Percentiles rank a stretch among this genome's conserved stretches.
Evolutionary conservation across 2,797 vertebrate genomes (phyloP).

Genomic region (Sitta carolinensis): DNA sequence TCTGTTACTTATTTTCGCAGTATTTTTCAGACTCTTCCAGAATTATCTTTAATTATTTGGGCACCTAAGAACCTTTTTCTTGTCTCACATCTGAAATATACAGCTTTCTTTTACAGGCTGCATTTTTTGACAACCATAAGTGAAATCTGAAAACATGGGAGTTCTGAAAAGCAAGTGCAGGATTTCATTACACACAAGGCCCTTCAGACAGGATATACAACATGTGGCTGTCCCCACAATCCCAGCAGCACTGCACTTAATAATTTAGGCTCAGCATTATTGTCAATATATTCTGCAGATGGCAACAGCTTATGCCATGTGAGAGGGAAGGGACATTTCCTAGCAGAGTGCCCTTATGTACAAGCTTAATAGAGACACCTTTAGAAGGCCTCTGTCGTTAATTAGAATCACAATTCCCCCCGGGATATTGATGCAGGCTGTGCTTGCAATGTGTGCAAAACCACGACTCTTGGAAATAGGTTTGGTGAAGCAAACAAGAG

Average conservation of each 20-base stretch:
- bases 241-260: not conserved
- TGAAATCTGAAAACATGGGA: not conserved
- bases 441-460: constrained; percentile 39
- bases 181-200: not conserved
- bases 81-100: not conserved
- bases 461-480: not conserved
- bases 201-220: not conserved
- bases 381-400: constrained; percentile 12
- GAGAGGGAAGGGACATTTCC: constrained; percentile 26
- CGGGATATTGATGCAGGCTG: constrained; percentile 30
- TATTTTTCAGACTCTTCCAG: not conserved
- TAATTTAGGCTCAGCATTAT: not conserved
- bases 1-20: not conserved
- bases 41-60: not conserved
- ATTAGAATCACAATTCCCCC: constrained; percentile 32
- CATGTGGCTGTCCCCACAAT: not conserved
- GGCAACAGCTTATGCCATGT: not conserved
- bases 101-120: not conserved
- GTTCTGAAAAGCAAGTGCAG: not conserved
- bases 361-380: constrained; percentile 51
- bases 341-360: not conserved
- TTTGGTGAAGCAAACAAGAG: constrained; percentile 22
- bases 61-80: not conserved
- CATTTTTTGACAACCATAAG: not conserved
- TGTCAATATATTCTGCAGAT: constrained; percentile 16